These are phyloP conservation scores for Lynx canadensis DNA, from an alignment of 2,113 vertebrate species.

Conservation along the genomic window DNA sequence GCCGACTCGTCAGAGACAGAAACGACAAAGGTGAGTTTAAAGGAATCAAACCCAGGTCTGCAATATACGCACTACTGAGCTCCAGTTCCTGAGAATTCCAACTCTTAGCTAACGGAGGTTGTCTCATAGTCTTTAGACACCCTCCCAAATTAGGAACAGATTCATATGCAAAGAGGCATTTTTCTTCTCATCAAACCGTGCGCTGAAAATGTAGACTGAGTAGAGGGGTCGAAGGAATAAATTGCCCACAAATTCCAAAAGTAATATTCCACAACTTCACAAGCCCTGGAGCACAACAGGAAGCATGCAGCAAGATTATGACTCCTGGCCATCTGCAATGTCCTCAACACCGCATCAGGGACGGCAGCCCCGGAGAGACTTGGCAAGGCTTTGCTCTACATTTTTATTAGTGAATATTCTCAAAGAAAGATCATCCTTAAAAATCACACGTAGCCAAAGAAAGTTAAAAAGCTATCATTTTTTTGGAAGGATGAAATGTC, in stretches of 20 bases:
- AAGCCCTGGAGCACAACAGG: neutral
- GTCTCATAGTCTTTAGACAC: too few species aligned
- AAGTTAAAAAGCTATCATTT: neutral
- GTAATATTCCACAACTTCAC: neutral
- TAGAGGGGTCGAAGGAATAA: neutral
- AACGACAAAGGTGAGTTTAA: neutral
- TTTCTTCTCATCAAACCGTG: neutral
- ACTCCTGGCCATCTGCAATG: too few species aligned
- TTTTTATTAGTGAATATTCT: neutral
- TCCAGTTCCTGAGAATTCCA: neutral
- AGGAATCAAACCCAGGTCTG: neutral
- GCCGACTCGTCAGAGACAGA: neutral
- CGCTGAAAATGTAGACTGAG: neutral
- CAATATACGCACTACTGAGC: neutral
- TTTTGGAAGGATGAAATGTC: neutral
- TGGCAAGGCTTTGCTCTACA: neutral
- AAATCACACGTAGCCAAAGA: neutral
- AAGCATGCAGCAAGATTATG: neutral
- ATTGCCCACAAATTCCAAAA: neutral
- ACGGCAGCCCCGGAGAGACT: fast-evolving
- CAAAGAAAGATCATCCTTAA: neutral
- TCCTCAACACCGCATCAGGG: neutral
- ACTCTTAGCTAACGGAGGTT: neutral
- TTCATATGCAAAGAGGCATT: neutral
- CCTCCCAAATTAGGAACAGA: neutral